Base-by-base conservation (phyloP, 2,888 invertebrate genomes). In the Ormyrus nitidulus region DNA sequence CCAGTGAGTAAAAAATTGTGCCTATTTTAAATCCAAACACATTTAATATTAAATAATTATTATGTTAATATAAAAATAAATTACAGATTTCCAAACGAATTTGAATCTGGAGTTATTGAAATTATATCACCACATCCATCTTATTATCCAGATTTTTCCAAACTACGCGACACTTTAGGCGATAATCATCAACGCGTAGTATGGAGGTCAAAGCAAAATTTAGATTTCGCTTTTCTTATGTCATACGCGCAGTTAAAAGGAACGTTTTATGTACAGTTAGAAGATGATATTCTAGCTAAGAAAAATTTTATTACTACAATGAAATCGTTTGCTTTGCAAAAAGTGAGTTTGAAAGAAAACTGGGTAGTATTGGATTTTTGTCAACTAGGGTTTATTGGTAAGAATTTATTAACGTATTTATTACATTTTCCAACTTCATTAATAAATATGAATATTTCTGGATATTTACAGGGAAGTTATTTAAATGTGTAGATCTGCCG, bases 301-400 rank as follows among this genome's bases (percentile, higher is more conserved):
- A 93, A 94, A 0, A 94, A 95, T 80, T 98, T 96, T 87, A 93
- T 97, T 85, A 94, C 94, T 73, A 95, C 95, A 77, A 96, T 97
- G 95, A 95, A 96, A 89, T 94, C 94, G 79, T 96, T 95, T 89
- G 96, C 96, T 11, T 91, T 95, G 8, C 94, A 95, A 87, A 95
- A 95, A 89, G 95, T 95, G 71, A 93, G 94, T 34, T 92, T 92
- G 81, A 95, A 95, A 85, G 92, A 95, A 46, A 93, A 94, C 44
- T 99, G 99, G 98, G 94, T 98, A 86, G 94, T 97, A 75, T 92
- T 99, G 74, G 98, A 99, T 89, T 99, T 97, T 91, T 98, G 98
- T 88, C 95, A 95, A 82, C 93, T 98, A 4, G 99, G 99, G 54
- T 99, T 98, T 87, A 99, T 99, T 84, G 98, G 97, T 93, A 91